A percentile compares a stretch with the other conserved stretches of the same genome.
These are phyloP conservation scores for Cydia amplana DNA, from an alignment of 1,140 invertebrate genomes.

Conservation along the genomic window DNA sequence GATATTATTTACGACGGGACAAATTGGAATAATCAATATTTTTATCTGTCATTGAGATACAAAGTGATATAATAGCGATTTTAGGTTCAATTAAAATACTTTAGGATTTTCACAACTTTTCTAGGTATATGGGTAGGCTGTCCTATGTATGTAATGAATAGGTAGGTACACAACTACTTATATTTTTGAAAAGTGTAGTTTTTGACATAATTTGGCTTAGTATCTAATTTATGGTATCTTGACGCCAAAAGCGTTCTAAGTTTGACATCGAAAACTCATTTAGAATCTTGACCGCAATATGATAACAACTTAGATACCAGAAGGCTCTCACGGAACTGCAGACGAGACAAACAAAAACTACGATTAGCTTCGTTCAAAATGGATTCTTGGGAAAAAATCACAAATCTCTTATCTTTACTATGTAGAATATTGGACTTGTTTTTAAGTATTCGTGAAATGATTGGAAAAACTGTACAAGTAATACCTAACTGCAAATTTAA, in stretches of 20 bases:
- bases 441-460: background rate
- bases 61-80: no score
- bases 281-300: constrained; percentile 39
- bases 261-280: constrained; percentile 40
- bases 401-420: constrained; percentile 16
- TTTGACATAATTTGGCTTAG: background rate
- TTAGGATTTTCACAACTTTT: no score
- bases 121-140: no score
- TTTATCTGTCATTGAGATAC: background rate
- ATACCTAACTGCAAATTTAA: no score
- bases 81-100: no score
- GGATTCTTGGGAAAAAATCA: background rate
- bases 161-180: no score
- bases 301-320: constrained; percentile 24
- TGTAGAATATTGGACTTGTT: constrained; percentile 3
- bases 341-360: constrained; percentile 13
- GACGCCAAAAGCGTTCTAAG: constrained; percentile 10
- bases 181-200: no score
- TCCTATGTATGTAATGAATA: no score
- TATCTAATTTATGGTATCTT: background rate
- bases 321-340: background rate
- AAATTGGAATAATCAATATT: background rate
- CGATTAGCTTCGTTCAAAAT: background rate
- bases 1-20: background rate
- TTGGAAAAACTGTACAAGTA: background rate